Base-by-base conservation (phyloP, 2,888 invertebrate genomes). In the Drosophila monieri region DNA sequence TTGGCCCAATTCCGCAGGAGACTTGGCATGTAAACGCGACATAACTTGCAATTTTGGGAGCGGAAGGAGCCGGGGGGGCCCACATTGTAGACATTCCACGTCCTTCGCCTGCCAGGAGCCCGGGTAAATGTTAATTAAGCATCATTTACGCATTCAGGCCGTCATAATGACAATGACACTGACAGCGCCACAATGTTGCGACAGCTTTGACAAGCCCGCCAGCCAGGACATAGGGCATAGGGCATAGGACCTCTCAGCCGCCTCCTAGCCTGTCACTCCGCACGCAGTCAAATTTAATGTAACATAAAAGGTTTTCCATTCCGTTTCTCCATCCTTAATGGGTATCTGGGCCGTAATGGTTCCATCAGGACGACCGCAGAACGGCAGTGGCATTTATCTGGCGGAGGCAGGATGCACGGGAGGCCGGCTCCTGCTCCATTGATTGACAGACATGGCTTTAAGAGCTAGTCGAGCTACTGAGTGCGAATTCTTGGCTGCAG, bases 111-210 rank as follows among this genome's bases (percentile, higher is more conserved):
- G 70, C 52, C 64, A 74, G 62, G 67, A 43, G 74, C 64, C 68
- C 68, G 74, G 66, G 79, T 79, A 80, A 81, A 81, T 81, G 80
- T 81, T 81, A 81, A 81, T 81, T 81, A 81, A 81, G 86, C 86
- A 85, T 80, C 83, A 80, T 80, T 85, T 80, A 85, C 80, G 80
- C 80, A 85, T 80, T 85, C 80, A 72, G 80, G 86, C 84, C 77
- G 77, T 84, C 85, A 81, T 81, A 81, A 81, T 81, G 80, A 81
- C 70, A 71, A 71, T 71, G 64, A 71, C 70, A 71, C 70, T 71
- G 70, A 77, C 76, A 68, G 71, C 61, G 69, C 73, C 62, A 85
- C 71, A 85, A 80, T 85, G 85, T 77, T 77, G 80, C 80, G 73
- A 85, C 84, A 81, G 79, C 74, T 85, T 77, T 72, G 84, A 83